These are phyloP conservation scores for Hypomecis punctinalis DNA, from an alignment of 2,888 invertebrate genomes.

Conservation along the genomic window DNA sequence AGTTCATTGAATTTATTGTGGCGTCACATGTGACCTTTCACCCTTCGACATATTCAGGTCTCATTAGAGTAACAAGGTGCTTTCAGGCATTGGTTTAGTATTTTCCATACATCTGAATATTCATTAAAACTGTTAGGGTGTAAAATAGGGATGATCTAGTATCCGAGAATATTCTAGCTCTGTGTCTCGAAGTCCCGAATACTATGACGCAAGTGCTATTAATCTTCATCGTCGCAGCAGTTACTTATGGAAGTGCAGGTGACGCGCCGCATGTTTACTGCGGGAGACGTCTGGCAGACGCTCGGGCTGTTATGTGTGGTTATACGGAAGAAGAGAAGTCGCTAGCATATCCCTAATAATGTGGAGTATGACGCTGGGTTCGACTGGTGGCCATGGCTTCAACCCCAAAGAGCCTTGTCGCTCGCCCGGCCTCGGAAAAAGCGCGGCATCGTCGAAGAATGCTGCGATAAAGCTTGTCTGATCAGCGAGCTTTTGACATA, in stretches of 20 bases:
- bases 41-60: slow-evolving; percentile 33
- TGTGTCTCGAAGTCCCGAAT: slow-evolving; percentile 13
- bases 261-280: slow-evolving; percentile 28
- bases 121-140: slow-evolving; percentile 28
- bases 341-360: slow-evolving; percentile 23
- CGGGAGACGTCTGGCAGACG: slow-evolving; percentile 30
- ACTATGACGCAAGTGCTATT: slow-evolving; percentile 32
- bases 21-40: slow-evolving; percentile 28
- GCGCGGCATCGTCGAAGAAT: slow-evolving; percentile 35
- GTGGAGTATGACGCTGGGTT: slow-evolving; percentile 13
- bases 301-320: slow-evolving; percentile 28
- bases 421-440: slow-evolving; percentile 28
- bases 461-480: slow-evolving; percentile 38
- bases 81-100: slow-evolving; percentile 19
- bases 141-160: slow-evolving; percentile 28
- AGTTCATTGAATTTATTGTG: slow-evolving; percentile 30
- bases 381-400: slow-evolving; percentile 25
- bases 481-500: slow-evolving; percentile 31
- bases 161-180: slow-evolving; percentile 24
- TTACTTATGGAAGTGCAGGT: slow-evolving; percentile 16
- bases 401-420: slow-evolving; percentile 24
- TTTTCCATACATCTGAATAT: slow-evolving; percentile 33
- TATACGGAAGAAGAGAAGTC: slow-evolving; percentile 29
- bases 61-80: slow-evolving; percentile 36
- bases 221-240: slow-evolving; percentile 15